These are phyloP conservation scores for Lepus townsendii DNA, from an alignment of 2,797 vertebrate genomes.

Conservation along the genomic window DNA sequence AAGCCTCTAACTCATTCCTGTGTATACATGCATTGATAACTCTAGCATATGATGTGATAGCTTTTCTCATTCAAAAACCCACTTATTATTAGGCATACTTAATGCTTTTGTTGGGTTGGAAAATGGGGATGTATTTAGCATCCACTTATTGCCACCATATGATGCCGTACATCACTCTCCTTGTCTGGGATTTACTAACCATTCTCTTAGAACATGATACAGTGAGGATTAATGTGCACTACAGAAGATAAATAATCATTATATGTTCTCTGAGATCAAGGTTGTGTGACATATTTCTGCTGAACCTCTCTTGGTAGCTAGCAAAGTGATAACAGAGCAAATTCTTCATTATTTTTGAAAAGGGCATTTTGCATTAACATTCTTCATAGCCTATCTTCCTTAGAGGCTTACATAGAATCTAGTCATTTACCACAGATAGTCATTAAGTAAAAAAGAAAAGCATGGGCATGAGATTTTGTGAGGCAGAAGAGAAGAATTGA, in stretches of 20 bases:
- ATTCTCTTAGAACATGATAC: constrained; percentile 16
- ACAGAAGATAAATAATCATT: neutral
- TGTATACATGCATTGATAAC: neutral
- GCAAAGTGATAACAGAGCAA: neutral
- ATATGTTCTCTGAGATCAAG: neutral
- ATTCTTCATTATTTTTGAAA: neutral
- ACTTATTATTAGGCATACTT: neutral
- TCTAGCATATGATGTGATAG: neutral
- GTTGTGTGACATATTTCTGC: neutral
- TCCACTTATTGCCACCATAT: neutral
- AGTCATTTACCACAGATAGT: neutral
- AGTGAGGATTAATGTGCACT: neutral
- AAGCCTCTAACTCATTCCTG: neutral
- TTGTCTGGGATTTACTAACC: constrained; percentile 21
- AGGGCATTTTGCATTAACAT: neutral
- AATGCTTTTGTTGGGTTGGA: constrained; percentile 24
- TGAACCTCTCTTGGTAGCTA: neutral
- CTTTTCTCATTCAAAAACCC: constrained; percentile 57
- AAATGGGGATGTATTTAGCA: constrained; percentile 45
- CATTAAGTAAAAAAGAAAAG: neutral
- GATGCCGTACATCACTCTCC: neutral
- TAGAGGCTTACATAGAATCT: neutral
- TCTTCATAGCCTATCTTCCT: neutral
- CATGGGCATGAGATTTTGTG: neutral
- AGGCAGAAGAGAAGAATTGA: neutral